These are phyloP conservation scores for Tachysurus vachellii DNA, from an alignment of 2,113 vertebrate genomes.

Conservation along the genomic window DNA sequence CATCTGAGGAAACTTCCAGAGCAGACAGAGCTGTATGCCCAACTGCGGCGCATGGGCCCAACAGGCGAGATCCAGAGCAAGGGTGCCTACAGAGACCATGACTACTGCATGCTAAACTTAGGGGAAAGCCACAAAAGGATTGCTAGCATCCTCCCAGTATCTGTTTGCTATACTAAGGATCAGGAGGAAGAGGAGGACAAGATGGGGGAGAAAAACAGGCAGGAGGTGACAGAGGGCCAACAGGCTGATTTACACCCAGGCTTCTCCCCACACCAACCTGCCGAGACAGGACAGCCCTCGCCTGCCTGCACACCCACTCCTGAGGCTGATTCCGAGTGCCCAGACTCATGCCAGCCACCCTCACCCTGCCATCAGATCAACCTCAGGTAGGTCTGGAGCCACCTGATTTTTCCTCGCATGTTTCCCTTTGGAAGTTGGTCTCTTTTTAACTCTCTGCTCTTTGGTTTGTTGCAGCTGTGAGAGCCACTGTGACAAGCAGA, in stretches of 20 bases:
- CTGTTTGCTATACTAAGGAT: conserved; percentile 53
- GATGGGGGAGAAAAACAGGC: conserved; percentile 15
- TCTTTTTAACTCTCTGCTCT: background rate
- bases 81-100: conserved; percentile 90
- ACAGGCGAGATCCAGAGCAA: conserved; percentile 65
- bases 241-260: conserved; percentile 57
- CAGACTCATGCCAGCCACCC: conserved; percentile 77
- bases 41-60: conserved; percentile 77
- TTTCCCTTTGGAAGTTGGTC: background rate
- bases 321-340: conserved; percentile 46
- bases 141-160: conserved; percentile 52
- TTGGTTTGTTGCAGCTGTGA: conserved; percentile 72
- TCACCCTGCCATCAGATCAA: conserved; percentile 79
- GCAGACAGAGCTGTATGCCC: conserved; percentile 90
- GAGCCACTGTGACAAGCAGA: conserved; percentile 81
- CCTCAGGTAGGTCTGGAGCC: conserved; percentile 79
- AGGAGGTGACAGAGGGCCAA: conserved; percentile 45
- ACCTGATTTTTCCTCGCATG: background rate
- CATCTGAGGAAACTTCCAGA: conserved; percentile 83
- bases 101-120: conserved; percentile 85
- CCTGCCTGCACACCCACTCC: conserved; percentile 67
- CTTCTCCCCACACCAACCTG: conserved; percentile 50
- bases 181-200: conserved; percentile 36
- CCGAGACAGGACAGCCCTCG: conserved; percentile 64
- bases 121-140: conserved; percentile 69